These are phyloP conservation scores for Tholera decimalis DNA, from an alignment of 2,888 invertebrate genomes.

Conservation along the genomic window DNA sequence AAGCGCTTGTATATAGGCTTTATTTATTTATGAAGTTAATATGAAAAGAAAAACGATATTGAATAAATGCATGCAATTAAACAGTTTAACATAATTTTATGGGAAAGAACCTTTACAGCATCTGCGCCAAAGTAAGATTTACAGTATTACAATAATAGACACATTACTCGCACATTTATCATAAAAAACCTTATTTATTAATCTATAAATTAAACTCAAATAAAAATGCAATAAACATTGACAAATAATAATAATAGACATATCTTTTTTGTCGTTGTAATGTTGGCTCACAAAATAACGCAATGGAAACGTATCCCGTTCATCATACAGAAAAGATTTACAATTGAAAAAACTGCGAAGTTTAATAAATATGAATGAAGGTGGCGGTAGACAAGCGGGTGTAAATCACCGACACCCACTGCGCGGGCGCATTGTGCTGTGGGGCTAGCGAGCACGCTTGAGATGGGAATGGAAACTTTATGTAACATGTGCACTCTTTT, in stretches of 20 bases:
- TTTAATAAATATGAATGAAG: constrained; percentile 88
- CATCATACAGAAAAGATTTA: constrained; percentile 82
- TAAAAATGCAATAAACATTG: constrained; percentile 54
- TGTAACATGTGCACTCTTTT: constrained; percentile 26
- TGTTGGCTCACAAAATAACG: constrained; percentile 61
- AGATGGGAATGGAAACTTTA: constrained; percentile 26
- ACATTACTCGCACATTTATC: constrained; percentile 43
- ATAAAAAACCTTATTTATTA: constrained; percentile 53
- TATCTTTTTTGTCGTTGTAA: constrained; percentile 35
- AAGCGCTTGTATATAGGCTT: constrained; percentile 40
- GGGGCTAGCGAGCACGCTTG: constrained; percentile 51
- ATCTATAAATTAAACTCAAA: constrained; percentile 45
- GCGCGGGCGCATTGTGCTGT: constrained; percentile 76
- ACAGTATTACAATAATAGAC: constrained; percentile 32
- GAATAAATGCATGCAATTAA: constrained; percentile 24
- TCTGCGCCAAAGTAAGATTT: constrained; percentile 8
- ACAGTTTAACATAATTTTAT: constrained; percentile 17
- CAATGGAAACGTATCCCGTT: constrained; percentile 76
- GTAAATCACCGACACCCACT: constrained; percentile 89
- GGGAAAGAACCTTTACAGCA: constrained; percentile 8
- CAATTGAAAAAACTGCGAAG: constrained; percentile 81
- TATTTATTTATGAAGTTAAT: constrained; percentile 30
- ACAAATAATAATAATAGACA: constrained; percentile 37
- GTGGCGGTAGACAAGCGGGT: constrained; percentile 73
- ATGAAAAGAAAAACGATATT: constrained; percentile 29